Evolutionary conservation across 2,888 invertebrate genomes (phyloP).

Genomic region (Cryptus armator): DNA sequence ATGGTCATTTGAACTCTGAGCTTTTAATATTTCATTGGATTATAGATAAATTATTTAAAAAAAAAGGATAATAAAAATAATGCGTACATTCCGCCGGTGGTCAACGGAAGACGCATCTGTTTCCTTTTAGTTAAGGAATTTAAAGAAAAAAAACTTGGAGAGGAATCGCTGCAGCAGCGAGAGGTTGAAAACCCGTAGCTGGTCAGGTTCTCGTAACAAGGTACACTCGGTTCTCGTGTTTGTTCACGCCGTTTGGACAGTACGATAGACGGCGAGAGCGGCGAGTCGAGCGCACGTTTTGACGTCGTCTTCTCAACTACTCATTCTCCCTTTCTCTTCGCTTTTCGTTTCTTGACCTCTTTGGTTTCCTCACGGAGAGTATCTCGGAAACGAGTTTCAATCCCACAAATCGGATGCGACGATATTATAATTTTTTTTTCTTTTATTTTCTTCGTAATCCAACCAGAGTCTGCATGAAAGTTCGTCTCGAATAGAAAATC

Average conservation of each 20-base stretch:
- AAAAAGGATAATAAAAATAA: too few species aligned
- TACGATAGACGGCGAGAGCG: conserved; percentile 56
- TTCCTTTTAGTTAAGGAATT: too few species aligned
- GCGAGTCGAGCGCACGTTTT: conserved; percentile 45
- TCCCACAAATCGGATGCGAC: too few species aligned
- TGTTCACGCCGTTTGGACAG: conserved; percentile 65
- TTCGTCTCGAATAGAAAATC: too few species aligned
- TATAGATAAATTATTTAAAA: too few species aligned
- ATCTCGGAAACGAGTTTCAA: too few species aligned
- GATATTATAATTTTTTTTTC: too few species aligned
- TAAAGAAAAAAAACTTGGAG: background rate
- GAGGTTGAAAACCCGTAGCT: conserved; percentile 54
- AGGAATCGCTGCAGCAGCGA: conserved; percentile 29
- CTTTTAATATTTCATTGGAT: too few species aligned
- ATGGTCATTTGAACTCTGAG: too few species aligned
- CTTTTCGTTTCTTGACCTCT: conserved; percentile 37
- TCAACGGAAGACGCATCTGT: too few species aligned
- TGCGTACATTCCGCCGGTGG: background rate
- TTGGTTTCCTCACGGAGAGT: conserved; percentile 16
- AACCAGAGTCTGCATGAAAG: too few species aligned
- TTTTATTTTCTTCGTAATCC: too few species aligned
- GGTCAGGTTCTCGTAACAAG: conserved; percentile 60
- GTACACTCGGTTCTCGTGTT: conserved; percentile 60
- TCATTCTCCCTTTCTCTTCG: conserved; percentile 34
- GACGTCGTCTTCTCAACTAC: conserved; percentile 28